Conservation (phyloP, 2,797 vertebrate genomes). For the Chromobotia macracanthus region DNA sequence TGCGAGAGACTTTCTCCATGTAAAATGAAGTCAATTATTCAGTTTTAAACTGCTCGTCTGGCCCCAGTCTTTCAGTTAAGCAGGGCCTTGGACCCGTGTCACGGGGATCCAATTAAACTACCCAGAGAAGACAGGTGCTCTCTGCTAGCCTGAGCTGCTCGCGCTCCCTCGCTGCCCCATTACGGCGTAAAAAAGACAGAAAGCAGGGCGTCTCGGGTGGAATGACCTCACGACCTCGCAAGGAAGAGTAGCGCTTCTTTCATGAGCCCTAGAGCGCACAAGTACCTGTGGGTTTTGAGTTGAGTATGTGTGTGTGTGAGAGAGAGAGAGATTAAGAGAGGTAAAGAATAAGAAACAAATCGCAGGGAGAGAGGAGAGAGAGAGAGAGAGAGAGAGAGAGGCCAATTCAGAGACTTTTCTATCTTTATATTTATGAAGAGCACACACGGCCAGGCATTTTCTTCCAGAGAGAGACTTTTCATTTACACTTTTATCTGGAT, state of each 20-base stretch:
- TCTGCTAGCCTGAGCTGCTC: slow-evolving; percentile 18
- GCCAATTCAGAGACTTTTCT: slow-evolving; percentile 15
- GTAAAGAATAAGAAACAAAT: slow-evolving; percentile 27
- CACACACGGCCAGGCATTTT: background rate
- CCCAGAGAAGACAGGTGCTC: slow-evolving; percentile 25
- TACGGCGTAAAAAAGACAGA: slow-evolving; percentile 66
- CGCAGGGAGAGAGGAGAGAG: background rate
- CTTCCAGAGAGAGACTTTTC: slow-evolving; percentile 3
- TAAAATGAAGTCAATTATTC: slow-evolving; percentile 52
- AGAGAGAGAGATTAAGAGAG: slow-evolving; percentile 12
- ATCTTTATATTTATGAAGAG: slow-evolving; percentile 13
- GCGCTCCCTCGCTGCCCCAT: slow-evolving; percentile 51
- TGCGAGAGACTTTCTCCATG: slow-evolving; percentile 13
- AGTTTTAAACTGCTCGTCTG: slow-evolving; percentile 41
- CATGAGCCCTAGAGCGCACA: slow-evolving; percentile 67
- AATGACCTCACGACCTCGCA: slow-evolving; percentile 70
- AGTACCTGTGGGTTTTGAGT: slow-evolving; percentile 62
- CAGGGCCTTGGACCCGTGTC: slow-evolving; percentile 39
- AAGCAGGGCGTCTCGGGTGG: slow-evolving; percentile 67
- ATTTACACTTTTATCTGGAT: background rate
- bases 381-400: background rate
- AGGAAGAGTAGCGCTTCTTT: slow-evolving; percentile 66
- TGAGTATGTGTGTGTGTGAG: slow-evolving; percentile 9
- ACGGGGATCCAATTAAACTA: slow-evolving; percentile 54
- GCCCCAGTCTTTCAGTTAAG: slow-evolving; percentile 48